phyloP scores from a whole-genome alignment of 2,888 invertebrate species.

The Tipula lateralis region DNA sequence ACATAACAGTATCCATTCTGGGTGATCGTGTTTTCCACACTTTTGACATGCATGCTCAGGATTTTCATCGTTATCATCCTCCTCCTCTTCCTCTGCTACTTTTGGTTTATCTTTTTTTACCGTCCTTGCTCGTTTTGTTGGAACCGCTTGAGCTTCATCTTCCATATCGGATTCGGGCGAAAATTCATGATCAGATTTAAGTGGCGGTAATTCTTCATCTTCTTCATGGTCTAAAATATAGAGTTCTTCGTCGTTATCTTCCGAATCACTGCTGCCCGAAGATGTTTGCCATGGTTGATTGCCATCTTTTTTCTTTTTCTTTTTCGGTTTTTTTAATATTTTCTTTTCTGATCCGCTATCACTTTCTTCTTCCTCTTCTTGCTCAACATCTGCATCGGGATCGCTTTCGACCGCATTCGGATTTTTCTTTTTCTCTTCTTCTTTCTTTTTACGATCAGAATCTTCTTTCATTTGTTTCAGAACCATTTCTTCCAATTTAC shows the following conservation, averaged over 20 bases:
- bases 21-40: slow-evolving; percentile 87
- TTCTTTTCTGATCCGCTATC: slow-evolving; percentile 46
- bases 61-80: slow-evolving; percentile 37
- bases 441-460: slow-evolving; percentile 53
- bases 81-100: slow-evolving; percentile 44
- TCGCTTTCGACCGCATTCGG: slow-evolving; percentile 37
- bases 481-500: slow-evolving; percentile 70
- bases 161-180: slow-evolving; percentile 84
- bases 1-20: slow-evolving; percentile 95
- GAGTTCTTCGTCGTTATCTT: slow-evolving; percentile 50
- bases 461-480: slow-evolving; percentile 62
- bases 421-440: slow-evolving; percentile 39
- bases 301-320: slow-evolving; percentile 40
- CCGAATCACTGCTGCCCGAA: slow-evolving; percentile 42
- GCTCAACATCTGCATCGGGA: slow-evolving; percentile 41
- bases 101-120: slow-evolving; percentile 67
- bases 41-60: slow-evolving; percentile 73
- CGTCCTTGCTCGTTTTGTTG: slow-evolving; percentile 77
- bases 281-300: slow-evolving; percentile 34
- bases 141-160: slow-evolving; percentile 59
- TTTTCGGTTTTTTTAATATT: slow-evolving; percentile 46
- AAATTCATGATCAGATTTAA: slow-evolving; percentile 87
- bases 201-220: slow-evolving; percentile 53
- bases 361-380: slow-evolving; percentile 40
- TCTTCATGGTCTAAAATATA: slow-evolving; percentile 51